A percentile compares a stretch with the other conserved stretches of the same genome.
Evolutionary conservation across 2,888 invertebrate species (phyloP).

Genomic region (Luperina testacea): DNA sequence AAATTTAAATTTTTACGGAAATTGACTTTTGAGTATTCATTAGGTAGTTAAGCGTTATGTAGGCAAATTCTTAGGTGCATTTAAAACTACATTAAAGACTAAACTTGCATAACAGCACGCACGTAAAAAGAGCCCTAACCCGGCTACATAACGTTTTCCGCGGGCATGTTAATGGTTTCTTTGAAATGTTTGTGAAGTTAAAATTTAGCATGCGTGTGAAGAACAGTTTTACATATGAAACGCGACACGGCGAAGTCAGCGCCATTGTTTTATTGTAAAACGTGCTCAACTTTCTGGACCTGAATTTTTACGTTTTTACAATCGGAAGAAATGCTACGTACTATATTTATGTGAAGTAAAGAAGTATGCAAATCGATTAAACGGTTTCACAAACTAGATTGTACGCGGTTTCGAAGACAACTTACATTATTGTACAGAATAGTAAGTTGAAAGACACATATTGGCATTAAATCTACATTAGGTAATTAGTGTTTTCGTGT

Average conservation of each 20-base stretch:
- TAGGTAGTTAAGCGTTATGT: background rate
- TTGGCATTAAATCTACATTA: constrained; percentile 29
- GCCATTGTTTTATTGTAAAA: constrained; percentile 55
- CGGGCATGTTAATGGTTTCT: constrained; percentile 68
- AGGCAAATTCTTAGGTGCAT: background rate
- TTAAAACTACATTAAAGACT: constrained; percentile 1
- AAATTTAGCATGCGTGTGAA: constrained; percentile 61
- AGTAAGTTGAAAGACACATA: constrained; percentile 45
- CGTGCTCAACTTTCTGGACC: constrained; percentile 41
- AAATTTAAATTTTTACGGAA: background rate
- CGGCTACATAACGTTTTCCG: constrained; percentile 40
- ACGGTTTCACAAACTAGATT: constrained; percentile 4
- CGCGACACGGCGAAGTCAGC: constrained; percentile 40
- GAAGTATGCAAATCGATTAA: constrained; percentile 6
- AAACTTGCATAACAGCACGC: constrained; percentile 13
- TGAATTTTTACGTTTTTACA: constrained; percentile 11
- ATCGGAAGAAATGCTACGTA: constrained; percentile 21
- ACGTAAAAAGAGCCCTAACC: constrained; percentile 26
- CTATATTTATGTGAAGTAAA: constrained; percentile 9
- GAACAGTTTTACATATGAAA: constrained; percentile 71
- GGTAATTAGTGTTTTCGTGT: constrained; percentile 8
- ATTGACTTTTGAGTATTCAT: background rate
- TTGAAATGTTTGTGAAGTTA: constrained; percentile 67
- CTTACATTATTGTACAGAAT: background rate
- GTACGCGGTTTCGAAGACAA: constrained; percentile 8